Percentiles rank a stretch among this genome's conserved stretches.
phyloP scores from a whole-genome alignment of 2,113 vertebrate species.

The Ceyx melanurus region DNA sequence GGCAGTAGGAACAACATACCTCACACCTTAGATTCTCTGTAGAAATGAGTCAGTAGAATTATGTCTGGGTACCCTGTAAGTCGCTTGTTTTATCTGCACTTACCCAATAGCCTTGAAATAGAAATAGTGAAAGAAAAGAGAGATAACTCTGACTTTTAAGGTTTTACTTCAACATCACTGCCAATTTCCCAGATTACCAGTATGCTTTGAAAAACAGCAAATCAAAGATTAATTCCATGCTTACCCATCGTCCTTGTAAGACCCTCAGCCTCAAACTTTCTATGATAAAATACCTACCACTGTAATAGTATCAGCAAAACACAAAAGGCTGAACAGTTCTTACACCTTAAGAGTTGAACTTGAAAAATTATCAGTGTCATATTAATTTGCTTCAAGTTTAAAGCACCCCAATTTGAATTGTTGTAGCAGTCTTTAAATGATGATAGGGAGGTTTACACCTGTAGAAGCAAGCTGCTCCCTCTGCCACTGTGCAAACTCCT shows the following conservation, averaged over 20 bases:
- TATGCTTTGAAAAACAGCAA: conserved; percentile 21
- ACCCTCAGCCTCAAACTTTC: not conserved
- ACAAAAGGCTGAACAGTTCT: not conserved
- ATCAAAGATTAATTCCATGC: conserved; percentile 25
- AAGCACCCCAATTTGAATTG: not conserved
- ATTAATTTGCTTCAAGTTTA: not conserved
- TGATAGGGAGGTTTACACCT: not conserved
- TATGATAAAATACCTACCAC: not conserved
- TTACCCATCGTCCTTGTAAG: not conserved
- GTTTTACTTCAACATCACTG: not conserved
- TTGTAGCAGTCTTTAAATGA: not conserved
- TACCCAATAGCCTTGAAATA: not conserved
- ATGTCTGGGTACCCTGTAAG: not conserved
- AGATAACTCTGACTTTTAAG: not conserved
- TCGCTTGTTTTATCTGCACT: not conserved
- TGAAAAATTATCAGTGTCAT: not conserved
- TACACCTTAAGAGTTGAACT: not conserved
- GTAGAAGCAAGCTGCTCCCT: not conserved
- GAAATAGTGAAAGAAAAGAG: not conserved
- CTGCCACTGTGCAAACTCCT: not conserved
- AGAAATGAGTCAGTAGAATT: not conserved
- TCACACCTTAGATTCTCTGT: not conserved
- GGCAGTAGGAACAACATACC: not conserved
- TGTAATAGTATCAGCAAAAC: not conserved
- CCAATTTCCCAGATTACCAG: not conserved